A percentile compares a stretch with the other conserved stretches of the same genome.
Evolutionary conservation across 1,140 invertebrate genomes (phyloP).

Genomic region (Orius laevigatus): DNA sequence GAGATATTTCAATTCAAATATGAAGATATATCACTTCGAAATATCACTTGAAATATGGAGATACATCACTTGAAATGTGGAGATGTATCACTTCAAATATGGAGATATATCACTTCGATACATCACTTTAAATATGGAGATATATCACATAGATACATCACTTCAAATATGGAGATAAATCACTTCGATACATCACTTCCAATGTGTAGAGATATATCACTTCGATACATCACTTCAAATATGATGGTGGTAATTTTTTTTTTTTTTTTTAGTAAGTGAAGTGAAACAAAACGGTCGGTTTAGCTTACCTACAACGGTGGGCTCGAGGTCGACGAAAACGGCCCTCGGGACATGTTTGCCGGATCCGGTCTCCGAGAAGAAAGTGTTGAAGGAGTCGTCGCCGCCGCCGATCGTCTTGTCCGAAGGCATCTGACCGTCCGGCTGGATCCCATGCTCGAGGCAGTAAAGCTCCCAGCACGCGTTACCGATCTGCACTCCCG

Average conservation of each 20-base stretch:
- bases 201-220: no score
- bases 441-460: conserved; percentile 80
- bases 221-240: no score
- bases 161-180: no score
- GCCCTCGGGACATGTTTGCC: conserved; percentile 75
- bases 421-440: conserved; percentile 67
- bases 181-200: no score
- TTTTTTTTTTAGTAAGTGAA: no score
- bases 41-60: background rate
- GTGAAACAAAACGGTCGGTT: background rate
- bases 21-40: background rate
- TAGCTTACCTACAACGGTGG: conserved; percentile 62
- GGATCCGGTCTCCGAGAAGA: conserved; percentile 76
- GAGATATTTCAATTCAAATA: background rate
- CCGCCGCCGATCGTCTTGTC: conserved; percentile 49
- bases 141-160: no score
- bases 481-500: conserved; percentile 80
- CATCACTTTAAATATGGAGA: background rate
- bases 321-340: conserved; percentile 74
- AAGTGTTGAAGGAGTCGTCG: conserved; percentile 76
- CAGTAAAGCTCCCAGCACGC: conserved; percentile 79
- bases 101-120: background rate
- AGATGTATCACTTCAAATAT: background rate
- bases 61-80: no score
- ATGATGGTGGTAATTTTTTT: no score